A percentile compares a stretch with the other conserved stretches of the same genome.
phyloP scores from a whole-genome alignment of 2,113 vertebrate genomes.

The Cryptoleucopteryx plumbea region DNA sequence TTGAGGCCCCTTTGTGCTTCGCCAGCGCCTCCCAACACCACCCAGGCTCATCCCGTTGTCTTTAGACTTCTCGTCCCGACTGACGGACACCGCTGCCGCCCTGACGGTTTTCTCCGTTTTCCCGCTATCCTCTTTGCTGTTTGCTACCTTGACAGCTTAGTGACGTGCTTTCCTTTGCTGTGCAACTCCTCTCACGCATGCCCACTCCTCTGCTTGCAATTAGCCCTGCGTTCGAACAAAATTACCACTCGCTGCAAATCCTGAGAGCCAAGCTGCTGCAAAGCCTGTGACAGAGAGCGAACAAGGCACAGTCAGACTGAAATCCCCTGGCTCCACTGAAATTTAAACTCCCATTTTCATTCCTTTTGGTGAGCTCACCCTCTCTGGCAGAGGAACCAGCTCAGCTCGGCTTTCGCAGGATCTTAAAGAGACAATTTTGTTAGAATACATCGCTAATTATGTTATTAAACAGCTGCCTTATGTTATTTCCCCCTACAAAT shows the following conservation, averaged over 20 bases:
- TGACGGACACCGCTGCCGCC: accelerated
- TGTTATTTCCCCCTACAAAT: background rate
- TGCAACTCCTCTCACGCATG: background rate
- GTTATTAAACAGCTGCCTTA: background rate
- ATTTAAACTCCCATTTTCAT: background rate
- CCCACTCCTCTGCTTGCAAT: background rate
- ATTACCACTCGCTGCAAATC: background rate
- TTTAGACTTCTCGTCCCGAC: background rate
- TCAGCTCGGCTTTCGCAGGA: background rate
- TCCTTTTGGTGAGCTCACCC: background rate
- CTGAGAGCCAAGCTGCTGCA: background rate
- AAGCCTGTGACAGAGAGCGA: background rate
- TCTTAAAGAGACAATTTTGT: background rate
- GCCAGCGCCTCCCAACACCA: background rate
- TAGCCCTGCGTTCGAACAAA: background rate
- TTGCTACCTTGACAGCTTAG: background rate
- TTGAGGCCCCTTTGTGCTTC: background rate
- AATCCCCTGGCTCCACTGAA: background rate
- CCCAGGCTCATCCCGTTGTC: accelerated
- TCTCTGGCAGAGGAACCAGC: background rate
- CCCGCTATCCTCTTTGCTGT: background rate
- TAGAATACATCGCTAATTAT: background rate
- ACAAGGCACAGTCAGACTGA: background rate
- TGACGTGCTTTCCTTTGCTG: background rate
- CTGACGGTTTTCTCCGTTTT: background rate